phyloP scores from a whole-genome alignment of 1,140 invertebrate species.

The Bursaphelenchus mucronatus region DNA sequence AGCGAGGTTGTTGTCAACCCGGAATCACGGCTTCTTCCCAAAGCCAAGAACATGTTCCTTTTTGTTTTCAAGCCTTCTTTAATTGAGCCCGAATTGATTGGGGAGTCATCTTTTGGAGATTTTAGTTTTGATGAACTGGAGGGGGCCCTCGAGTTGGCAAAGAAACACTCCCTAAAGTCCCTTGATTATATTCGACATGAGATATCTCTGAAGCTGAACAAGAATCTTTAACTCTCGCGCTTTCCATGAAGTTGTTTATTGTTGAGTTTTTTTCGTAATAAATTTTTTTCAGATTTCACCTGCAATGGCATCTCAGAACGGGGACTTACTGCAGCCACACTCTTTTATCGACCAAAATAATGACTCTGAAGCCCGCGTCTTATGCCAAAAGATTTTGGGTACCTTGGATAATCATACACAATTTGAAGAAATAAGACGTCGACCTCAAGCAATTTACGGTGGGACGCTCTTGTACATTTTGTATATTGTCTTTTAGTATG shows the following conservation, averaged over 20 bases:
- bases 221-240: slow-evolving; percentile 17
- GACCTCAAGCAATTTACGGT: no score
- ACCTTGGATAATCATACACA: no score
- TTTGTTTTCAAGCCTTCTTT: slow-evolving; percentile 32
- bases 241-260: slow-evolving; percentile 4
- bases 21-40: not conserved
- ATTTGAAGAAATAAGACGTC: no score
- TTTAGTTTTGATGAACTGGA: slow-evolving; percentile 26
- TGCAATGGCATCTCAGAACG: not conserved
- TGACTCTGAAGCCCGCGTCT: no score
- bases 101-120: slow-evolving; percentile 9
- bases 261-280: slow-evolving; percentile 14
- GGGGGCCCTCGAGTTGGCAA: slow-evolving; percentile 27
- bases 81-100: slow-evolving; percentile 10
- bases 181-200: slow-evolving; percentile 38
- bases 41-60: slow-evolving; percentile 22
- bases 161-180: slow-evolving; percentile 14
- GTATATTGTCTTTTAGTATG: slow-evolving; percentile 64
- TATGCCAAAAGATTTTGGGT: no score
- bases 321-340: not conserved
- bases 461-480: no score
- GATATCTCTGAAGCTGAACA: slow-evolving; percentile 37
- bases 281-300: not conserved
- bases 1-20: slow-evolving; percentile 29
- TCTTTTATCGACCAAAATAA: not conserved